Percentiles rank a stretch among this genome's conserved stretches.
These are phyloP conservation scores for Anabas testudineus DNA, from an alignment of 2,797 vertebrate species.

Conservation along the genomic window DNA sequence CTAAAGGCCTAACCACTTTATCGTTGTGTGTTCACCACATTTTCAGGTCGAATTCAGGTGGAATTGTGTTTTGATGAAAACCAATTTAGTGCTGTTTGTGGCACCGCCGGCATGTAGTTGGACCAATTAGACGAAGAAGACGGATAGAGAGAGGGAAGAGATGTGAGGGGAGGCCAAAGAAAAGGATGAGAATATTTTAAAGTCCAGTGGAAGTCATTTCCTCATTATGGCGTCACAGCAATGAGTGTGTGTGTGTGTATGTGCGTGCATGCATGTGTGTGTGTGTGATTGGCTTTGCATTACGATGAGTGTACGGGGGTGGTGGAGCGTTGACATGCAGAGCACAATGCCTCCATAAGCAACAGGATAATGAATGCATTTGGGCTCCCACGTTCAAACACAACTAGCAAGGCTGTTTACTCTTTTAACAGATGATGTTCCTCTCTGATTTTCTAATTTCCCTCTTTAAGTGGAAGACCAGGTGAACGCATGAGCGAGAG, in stretches of 20 bases:
- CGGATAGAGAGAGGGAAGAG: conserved; percentile 28
- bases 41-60: conserved; percentile 59
- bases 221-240: conserved; percentile 52
- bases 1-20: conserved; percentile 46
- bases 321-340: conserved; percentile 76
- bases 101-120: conserved; percentile 35
- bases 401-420: conserved; percentile 62
- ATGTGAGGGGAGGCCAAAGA: conserved; percentile 35
- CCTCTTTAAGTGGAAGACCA: conserved; percentile 47
- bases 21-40: conserved; percentile 68
- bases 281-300: conserved; percentile 69
- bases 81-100: conserved; percentile 63
- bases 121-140: conserved; percentile 65
- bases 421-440: conserved; percentile 56
- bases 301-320: conserved; percentile 72
- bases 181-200: conserved; percentile 58
- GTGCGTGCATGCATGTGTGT: conserved; percentile 12
- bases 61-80: conserved; percentile 68
- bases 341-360: conserved; percentile 73
- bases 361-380: conserved; percentile 76
- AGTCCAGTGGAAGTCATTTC: conserved; percentile 61
- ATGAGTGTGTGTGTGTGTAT: conserved; percentile 28
- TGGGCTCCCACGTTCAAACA: conserved; percentile 68
- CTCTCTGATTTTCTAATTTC: conserved; percentile 68
- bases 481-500: conserved; percentile 35